Conservation (phyloP, 2,888 invertebrate genomes). For the Cyclophora punctaria region DNA sequence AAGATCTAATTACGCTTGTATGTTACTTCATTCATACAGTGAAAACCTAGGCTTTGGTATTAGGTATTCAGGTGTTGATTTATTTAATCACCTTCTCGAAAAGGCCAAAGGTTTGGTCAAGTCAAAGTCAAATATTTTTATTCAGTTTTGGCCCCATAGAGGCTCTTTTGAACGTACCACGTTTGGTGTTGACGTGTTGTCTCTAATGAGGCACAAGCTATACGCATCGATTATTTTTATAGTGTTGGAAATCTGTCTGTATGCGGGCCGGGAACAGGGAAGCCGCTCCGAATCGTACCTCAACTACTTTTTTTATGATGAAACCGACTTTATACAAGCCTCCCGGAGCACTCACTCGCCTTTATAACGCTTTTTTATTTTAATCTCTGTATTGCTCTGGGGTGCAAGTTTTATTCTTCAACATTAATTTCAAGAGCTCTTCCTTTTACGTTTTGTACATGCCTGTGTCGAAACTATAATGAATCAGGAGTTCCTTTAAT, state of each 20-base stretch:
- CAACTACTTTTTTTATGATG: constrained; percentile 9
- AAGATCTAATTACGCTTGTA: too few relatives aligned
- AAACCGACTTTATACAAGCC: constrained; percentile 4
- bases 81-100: too few relatives aligned
- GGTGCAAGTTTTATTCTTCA: constrained; percentile 6
- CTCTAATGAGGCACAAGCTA: constrained; percentile 24
- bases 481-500: too few relatives aligned
- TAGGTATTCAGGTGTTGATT: too few relatives aligned
- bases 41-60: too few relatives aligned
- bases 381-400: background rate
- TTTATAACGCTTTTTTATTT: background rate
- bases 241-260: constrained; percentile 28
- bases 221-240: constrained; percentile 35
- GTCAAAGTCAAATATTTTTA: too few relatives aligned
- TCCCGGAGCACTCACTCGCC: constrained; percentile 2
- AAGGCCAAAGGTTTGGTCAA: too few relatives aligned
- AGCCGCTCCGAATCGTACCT: constrained; percentile 10
- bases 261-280: constrained; percentile 2
- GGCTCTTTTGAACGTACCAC: too few relatives aligned
- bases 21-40: too few relatives aligned
- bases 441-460: constrained; percentile 4
- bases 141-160: too few relatives aligned
- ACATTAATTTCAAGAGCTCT: background rate
- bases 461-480: constrained; percentile 6
- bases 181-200: constrained; percentile 10